phyloP scores from a whole-genome alignment of 2,797 vertebrate species.

The Notamacropus eugenii region DNA sequence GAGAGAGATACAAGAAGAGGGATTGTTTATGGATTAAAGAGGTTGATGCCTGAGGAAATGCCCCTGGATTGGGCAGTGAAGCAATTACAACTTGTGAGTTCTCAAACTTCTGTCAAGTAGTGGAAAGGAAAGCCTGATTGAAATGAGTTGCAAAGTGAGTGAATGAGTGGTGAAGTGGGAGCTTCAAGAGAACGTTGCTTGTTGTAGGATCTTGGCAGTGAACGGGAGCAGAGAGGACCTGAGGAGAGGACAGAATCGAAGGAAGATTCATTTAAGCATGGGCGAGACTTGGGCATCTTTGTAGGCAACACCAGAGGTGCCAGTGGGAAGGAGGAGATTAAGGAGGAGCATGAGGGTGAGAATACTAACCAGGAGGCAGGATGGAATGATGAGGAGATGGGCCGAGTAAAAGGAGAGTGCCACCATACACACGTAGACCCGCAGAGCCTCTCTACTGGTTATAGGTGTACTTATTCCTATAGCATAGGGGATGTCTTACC shows the following conservation, averaged over 20 bases:
- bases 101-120: background rate
- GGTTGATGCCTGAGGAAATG: background rate
- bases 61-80: background rate
- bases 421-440: background rate
- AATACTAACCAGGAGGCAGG: background rate
- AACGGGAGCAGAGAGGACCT: background rate
- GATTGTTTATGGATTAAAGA: background rate
- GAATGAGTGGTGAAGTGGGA: background rate
- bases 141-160: background rate
- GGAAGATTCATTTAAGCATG: background rate
- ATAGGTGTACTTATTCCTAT: background rate
- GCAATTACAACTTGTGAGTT: background rate
- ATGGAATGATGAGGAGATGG: background rate
- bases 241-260: background rate
- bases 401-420: background rate
- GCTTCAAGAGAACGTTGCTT: background rate
- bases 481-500: background rate
- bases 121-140: background rate
- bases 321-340: background rate
- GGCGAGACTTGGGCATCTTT: background rate
- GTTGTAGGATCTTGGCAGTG: background rate
- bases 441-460: background rate
- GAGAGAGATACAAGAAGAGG: background rate
- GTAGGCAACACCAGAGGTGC: background rate
- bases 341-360: background rate